These are phyloP conservation scores for Idaea biselata DNA, from an alignment of 2,888 invertebrate species.

Conservation along the genomic window DNA sequence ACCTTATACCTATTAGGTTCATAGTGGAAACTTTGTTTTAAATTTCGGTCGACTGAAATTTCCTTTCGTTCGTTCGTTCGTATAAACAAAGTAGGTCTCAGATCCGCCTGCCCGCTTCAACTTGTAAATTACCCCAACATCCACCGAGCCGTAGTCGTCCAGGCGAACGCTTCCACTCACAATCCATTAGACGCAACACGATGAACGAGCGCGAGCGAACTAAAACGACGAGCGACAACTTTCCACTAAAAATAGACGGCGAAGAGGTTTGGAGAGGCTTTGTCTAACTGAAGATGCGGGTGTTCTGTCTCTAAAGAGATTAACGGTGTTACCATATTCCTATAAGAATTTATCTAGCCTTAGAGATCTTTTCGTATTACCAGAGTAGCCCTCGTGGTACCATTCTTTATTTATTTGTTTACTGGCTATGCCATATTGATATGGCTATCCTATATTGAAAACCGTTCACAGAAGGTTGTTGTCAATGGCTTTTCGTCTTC, in stretches of 20 bases:
- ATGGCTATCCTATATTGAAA: too few species aligned
- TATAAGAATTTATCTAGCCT: background rate
- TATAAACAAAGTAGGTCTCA: too few species aligned
- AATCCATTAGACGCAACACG: constrained; percentile 62
- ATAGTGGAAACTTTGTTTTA: too few species aligned
- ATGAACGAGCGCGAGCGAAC: constrained; percentile 43
- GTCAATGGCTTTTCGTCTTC: too few species aligned
- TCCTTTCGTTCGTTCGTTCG: too few species aligned
- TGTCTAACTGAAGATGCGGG: background rate
- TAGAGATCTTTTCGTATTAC: too few species aligned
- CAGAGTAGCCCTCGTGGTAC: too few species aligned
- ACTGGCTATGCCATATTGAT: too few species aligned
- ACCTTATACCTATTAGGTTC: too few species aligned
- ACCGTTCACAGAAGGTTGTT: too few species aligned
- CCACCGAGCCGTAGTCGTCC: constrained; percentile 47
- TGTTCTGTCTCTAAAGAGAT: background rate
- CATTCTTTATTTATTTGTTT: too few species aligned
- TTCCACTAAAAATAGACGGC: constrained; percentile 37
- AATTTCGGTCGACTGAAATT: too few species aligned
- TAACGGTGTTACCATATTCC: background rate
- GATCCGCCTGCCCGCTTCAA: constrained; percentile 6
- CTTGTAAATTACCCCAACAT: constrained; percentile 19
- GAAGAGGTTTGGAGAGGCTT: constrained; percentile 1
- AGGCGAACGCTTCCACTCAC: constrained; percentile 57
- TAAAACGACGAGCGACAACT: constrained; percentile 36